Conservation (phyloP, 2,797 vertebrate genomes). For the Falco biarmicus region DNA sequence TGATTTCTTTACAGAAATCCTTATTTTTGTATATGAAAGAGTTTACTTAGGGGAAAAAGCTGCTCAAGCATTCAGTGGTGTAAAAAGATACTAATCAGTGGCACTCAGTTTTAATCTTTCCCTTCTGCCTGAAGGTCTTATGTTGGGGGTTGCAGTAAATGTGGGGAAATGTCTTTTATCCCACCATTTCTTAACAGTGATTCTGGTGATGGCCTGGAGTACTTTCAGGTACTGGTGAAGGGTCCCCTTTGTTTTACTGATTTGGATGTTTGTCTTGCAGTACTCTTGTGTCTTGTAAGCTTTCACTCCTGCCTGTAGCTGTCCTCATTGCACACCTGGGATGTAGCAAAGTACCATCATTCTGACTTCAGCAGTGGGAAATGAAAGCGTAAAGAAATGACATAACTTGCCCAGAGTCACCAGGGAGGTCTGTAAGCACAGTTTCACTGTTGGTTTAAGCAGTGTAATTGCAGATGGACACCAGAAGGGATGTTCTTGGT, state of each 20-base stretch:
- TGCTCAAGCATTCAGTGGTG: background rate
- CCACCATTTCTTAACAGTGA: background rate
- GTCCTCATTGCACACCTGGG: background rate
- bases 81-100: background rate
- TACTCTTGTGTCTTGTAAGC: background rate
- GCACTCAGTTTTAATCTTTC: background rate
- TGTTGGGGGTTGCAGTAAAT: background rate
- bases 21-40: background rate
- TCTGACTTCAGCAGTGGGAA: background rate
- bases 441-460: background rate
- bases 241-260: background rate
- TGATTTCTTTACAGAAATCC: background rate
- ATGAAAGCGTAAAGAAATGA: rapidly evolving
- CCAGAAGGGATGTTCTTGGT: background rate
- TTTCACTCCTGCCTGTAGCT: background rate
- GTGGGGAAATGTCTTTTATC: background rate
- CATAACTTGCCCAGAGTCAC: background rate
- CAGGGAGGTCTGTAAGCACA: background rate
- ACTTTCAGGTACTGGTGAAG: background rate
- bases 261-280: background rate
- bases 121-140: background rate
- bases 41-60: background rate
- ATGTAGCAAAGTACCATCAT: background rate
- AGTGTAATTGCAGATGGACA: background rate
- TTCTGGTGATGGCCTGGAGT: background rate